Base-by-base conservation (phyloP, 2,113 vertebrate genomes). In the Cettia cetti region DNA sequence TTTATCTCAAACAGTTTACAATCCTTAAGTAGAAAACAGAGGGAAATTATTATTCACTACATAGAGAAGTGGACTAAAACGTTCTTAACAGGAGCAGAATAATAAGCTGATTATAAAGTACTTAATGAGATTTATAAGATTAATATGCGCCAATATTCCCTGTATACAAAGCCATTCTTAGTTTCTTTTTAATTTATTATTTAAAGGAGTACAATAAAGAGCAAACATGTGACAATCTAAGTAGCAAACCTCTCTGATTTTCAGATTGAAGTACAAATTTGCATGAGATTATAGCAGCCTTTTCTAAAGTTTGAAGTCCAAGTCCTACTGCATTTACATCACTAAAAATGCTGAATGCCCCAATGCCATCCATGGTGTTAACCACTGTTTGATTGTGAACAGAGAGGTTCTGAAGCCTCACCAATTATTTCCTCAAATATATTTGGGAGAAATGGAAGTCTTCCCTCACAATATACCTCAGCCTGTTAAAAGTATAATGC, bases 51-150 rank as follows among this genome's bases (percentile, higher is more conserved):
- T 91, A 77, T 45, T 81, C 50, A 42, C 72, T 94, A 47, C 52
- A 66, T 35, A 65, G 71, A 68, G n/a, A 93, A 86, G 45, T 63
- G 21, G 69, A 95, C 39, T 91, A 92, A 97, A 93, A 77, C 49
- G 5, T 86, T 96, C 91, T 86, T 91, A 94, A 95, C 37, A 94
- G 77, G 83, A 96, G 81, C 66, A 82, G 83, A 95, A 94, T 96
- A 97, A 95, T 96, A 92, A 97, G 86, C 91, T 96, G 92, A 97
- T 97, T 97, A 94, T 90, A 76, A 97, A 96, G 78, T 89, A 92
- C 72, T 94, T 97, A 97, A 94, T 95, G 86, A 95, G 96, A 97
- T 97, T 97, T 97, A 90, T 95, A 92, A 94, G 89, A 94, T 93
- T 27, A 85, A 68, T 23, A 75, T 90, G 65, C 84, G 91, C 89